Evolutionary conservation across 2,888 invertebrate species (phyloP), one percentile per base, ranked within the genome.

Genomic region (Mesorhabditis belari): DNA sequence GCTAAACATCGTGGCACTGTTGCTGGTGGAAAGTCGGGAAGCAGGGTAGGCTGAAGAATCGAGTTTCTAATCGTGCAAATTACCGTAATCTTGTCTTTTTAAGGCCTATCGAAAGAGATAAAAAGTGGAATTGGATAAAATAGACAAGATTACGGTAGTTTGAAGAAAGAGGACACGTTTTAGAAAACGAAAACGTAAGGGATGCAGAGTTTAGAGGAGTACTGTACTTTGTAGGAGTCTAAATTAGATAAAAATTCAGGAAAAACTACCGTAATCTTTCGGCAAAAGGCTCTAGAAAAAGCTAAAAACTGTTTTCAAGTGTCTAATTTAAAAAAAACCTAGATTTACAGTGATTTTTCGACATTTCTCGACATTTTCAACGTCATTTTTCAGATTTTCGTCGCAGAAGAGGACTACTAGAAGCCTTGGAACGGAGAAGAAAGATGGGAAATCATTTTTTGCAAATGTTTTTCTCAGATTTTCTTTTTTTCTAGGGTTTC

Each of bases 1-100:
- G 92, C 94, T 86, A 94, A 95, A 87, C 94, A 94, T 87, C 92
- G 94, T 51, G 66, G 69, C 55, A 77, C 80, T 49, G 73, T 73
- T 55, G 73, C 69, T 65, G 66, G 65, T 51, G 73, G 73, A 65
- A 73, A 73, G 65, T 64, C 66, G 53, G 62, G 66, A 35, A 66
- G 67, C 62, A 71, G 68, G 71, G 71, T 71, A 4, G n/a, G 65
- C 6, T 6, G 35, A 6, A 17, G 35, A 35, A 24, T 50, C 25
- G 26, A 6, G 5, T 5, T 50, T 24, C 25, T 57, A 50, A 58
- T 29, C 17, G 3, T 17, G 9, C 9, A 21, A 19, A 19, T 17
- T 19, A 19, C n/a, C n/a, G 51, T 17, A 51, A 17, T 12, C n/a
- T 51, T 51, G 9, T 17, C 6, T 19, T 51, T 17, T 9, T 12